A percentile compares a stretch with the other conserved stretches of the same genome.
These are phyloP conservation scores for Apostichopus leukothele DNA, from an alignment of 53 echinoderm and acorn worm genomes.

Conservation along the genomic window DNA sequence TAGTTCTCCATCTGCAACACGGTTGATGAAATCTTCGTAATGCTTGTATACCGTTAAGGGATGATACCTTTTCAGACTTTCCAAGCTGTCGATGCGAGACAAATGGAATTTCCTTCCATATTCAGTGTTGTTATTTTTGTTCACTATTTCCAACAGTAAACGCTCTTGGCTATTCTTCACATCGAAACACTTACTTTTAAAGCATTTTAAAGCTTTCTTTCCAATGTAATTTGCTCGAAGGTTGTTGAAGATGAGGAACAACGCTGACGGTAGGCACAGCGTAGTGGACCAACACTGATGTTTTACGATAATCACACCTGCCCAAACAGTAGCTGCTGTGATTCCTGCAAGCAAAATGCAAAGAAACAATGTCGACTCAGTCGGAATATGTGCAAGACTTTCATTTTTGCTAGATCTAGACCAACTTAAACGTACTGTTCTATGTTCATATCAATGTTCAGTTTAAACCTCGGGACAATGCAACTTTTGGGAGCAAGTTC, in stretches of 20 bases:
- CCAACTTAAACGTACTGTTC: too few relatives aligned
- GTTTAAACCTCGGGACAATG: too few relatives aligned
- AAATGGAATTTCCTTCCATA: conserved; percentile 10
- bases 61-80: neutral
- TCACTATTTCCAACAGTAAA: neutral
- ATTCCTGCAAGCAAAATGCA: too few relatives aligned
- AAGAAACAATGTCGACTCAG: too few relatives aligned
- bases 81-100: neutral
- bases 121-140: neutral
- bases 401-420: too few relatives aligned
- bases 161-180: neutral
- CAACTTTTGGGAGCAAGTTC: too few relatives aligned
- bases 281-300: neutral
- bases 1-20: neutral
- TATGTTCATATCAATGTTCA: too few relatives aligned
- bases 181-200: conserved; percentile 3
- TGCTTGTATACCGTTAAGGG: conserved; percentile 9
- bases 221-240: neutral
- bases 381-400: too few relatives aligned
- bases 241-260: neutral
- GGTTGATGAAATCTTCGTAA: neutral
- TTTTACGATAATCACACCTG: too few relatives aligned
- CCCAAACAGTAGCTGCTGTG: too few relatives aligned
- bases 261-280: neutral
- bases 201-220: neutral